Conservation (phyloP, 1,140 invertebrate species). For the Augochlora pura region DNA sequence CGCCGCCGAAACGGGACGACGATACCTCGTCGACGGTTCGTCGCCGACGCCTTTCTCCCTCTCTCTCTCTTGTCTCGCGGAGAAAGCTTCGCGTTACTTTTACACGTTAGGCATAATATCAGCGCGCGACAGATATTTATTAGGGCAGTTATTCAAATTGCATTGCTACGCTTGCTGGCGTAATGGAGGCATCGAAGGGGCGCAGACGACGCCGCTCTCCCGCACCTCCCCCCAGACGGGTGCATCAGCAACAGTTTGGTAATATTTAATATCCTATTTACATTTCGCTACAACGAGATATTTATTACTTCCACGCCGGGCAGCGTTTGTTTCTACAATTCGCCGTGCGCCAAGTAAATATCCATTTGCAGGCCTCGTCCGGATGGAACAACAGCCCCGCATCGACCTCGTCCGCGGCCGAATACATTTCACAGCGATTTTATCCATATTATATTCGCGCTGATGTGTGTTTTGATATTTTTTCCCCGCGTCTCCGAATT, state of each 20-base stretch:
- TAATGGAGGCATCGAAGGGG: slow-evolving; percentile 13
- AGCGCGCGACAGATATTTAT: slow-evolving; percentile 27
- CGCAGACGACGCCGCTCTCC: neutral
- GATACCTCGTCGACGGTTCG: neutral
- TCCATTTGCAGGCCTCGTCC: slow-evolving; percentile 6
- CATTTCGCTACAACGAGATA: neutral
- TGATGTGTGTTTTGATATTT: neutral
- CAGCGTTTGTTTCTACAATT: slow-evolving; percentile 1
- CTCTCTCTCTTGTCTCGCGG: neutral
- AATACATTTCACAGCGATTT: neutral
- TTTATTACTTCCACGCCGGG: neutral
- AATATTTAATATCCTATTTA: slow-evolving; percentile 24
- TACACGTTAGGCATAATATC: slow-evolving; percentile 19
- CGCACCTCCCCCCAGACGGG: no score
- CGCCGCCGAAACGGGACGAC: neutral
- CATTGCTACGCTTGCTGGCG: neutral
- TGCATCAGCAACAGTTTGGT: neutral
- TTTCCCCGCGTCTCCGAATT: neutral
- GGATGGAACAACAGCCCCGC: neutral
- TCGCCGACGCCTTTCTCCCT: no score
- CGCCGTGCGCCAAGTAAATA: neutral
- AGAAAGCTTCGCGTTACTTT: slow-evolving; percentile 15
- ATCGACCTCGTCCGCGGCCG: no score
- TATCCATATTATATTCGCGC: neutral
- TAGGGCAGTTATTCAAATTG: slow-evolving; percentile 34